phyloP scores from a whole-genome alignment of 2,113 vertebrate genomes.

The Brachypodius melanocephalos region DNA sequence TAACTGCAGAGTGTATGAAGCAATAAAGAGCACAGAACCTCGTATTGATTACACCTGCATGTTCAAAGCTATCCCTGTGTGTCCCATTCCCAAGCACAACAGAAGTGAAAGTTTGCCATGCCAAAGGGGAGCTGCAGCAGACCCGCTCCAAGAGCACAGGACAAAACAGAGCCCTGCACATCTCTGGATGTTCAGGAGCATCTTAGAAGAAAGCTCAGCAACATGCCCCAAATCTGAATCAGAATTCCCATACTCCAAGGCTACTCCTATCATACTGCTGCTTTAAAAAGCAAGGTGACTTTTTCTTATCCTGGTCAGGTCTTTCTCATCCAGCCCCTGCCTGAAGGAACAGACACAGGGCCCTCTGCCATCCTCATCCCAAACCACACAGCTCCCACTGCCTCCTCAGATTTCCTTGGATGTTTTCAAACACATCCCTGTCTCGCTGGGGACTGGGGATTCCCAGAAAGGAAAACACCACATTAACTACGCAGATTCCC shows the following conservation, averaged over 20 bases:
- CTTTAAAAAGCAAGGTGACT: not conserved
- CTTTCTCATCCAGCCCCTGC: not conserved
- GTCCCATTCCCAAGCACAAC: not conserved
- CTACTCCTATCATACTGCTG: not conserved
- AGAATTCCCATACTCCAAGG: not conserved
- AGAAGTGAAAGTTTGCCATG: not conserved
- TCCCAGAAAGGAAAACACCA: not conserved
- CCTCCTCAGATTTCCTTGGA: not conserved
- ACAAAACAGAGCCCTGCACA: not conserved
- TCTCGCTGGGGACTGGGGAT: not conserved
- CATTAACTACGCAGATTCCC: not conserved
- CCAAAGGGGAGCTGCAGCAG: not conserved
- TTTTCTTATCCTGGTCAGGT: not conserved
- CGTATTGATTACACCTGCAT: not conserved
- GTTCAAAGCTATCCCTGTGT: not conserved
- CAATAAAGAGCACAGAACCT: not conserved
- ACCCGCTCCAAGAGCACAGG: not conserved
- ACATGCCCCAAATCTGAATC: not conserved
- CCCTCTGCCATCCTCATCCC: not conserved
- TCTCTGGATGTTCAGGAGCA: not conserved
- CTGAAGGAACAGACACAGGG: not conserved
- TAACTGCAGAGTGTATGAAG: not conserved
- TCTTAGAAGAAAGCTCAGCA: not conserved
- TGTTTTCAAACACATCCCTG: fast-evolving
- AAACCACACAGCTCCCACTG: not conserved